Evolutionary conservation across 2,113 vertebrate genomes (phyloP), one percentile per base, ranked within the genome.

Genomic region (Prochilodus magdalenae): DNA sequence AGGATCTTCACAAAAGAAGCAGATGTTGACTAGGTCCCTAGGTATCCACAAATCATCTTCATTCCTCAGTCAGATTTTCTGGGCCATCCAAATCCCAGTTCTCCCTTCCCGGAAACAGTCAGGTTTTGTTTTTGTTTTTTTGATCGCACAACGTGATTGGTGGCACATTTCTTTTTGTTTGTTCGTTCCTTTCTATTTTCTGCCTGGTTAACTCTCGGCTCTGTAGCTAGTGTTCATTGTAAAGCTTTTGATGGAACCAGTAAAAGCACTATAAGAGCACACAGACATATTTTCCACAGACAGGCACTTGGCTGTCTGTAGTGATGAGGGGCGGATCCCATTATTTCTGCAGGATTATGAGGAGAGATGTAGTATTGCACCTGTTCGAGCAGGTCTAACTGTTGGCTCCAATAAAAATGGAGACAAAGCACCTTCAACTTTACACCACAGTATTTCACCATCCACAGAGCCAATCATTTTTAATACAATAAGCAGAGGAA

Each of bases 301-400:
- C 59, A 66, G 51, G 20, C 59, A 36, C 70, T 70, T 15, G 33
- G 59, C 62, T 62, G 55, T 69, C 69, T 15, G 62, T 14, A 40
- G 30, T 60, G 65, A 73, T 80, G 72, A 76, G 44, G 18, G 59
- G 47, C 71, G 65, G 57, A 79, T 86, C 70, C 36, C 70, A 76
- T 72, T 59, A 86, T 60, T 76, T 82, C 73, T 51, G 63, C 30
- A 27, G 77, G 69, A 86, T 86, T 83, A 83, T 70, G 29, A 59
- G 59, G 12, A 36, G 62, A 15, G 55, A 65, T 16, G 75, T 40
- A 67, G 67, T 55, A 55, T 44, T 59, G 59, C 47, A 62, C 76
- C 57, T 47, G 29, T 77, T 76, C 74, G 49, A 60, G 22, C 69
- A 20, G 40, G 24, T 71, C 47, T 74, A 29, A 40, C 53, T 73